Conservation (phyloP, 2,113 vertebrate genomes). For the Rhegmatorhina hoffmannsi region DNA sequence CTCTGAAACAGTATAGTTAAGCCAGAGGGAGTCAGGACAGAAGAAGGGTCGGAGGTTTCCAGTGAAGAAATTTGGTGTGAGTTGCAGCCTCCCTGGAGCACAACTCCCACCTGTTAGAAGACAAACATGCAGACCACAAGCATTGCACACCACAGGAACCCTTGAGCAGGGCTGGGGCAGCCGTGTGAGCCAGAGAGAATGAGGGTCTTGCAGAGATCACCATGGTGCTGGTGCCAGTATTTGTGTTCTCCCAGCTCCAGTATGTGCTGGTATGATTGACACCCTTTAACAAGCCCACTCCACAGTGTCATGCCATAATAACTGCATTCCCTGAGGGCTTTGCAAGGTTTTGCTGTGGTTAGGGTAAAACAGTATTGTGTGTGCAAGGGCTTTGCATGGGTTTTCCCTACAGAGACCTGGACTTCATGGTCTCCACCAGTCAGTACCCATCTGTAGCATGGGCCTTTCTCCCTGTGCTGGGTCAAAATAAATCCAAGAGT, state of each 20-base stretch:
- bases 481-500: background rate
- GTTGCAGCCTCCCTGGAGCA: background rate
- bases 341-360: background rate
- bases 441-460: background rate
- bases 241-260: background rate
- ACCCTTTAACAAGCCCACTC: background rate
- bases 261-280: background rate
- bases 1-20: background rate
- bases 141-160: background rate
- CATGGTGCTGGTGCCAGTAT: accelerated
- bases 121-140: background rate
- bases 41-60: background rate
- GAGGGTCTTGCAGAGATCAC: background rate
- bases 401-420: background rate
- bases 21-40: background rate
- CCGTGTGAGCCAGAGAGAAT: accelerated
- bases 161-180: background rate
- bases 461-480: background rate
- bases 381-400: background rate
- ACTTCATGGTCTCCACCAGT: background rate
- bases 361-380: background rate
- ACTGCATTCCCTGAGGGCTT: background rate
- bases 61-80: background rate
- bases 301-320: background rate
- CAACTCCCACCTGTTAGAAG: background rate